These are phyloP conservation scores for Calephelis virginiensis DNA, from an alignment of 1,140 invertebrate genomes.

Conservation along the genomic window DNA sequence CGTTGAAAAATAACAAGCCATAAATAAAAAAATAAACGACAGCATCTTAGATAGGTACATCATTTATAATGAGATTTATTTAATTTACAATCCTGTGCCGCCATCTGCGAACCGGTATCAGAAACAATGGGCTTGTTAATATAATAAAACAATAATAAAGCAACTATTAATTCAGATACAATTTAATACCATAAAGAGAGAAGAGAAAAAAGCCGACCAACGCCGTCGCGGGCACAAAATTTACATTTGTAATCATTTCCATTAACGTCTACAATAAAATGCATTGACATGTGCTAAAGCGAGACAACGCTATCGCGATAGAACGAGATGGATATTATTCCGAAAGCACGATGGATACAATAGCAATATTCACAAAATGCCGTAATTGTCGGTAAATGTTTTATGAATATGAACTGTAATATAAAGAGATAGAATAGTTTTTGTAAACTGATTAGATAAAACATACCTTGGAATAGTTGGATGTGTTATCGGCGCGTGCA, in stretches of 20 bases:
- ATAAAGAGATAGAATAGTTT: constrained; percentile 29
- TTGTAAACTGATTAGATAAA: constrained; percentile 28
- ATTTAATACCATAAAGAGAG: constrained; percentile 74
- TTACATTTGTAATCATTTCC: constrained; percentile 77
- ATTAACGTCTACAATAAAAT: constrained; percentile 77
- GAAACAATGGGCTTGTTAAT: constrained; percentile 33
- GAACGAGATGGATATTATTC: constrained; percentile 47
- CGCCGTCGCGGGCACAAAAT: constrained; percentile 73
- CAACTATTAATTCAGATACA: constrained; percentile 65
- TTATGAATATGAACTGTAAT: constrained; percentile 41
- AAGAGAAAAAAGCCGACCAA: constrained; percentile 72
- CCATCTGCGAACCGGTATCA: constrained; percentile 20
- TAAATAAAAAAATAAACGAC: not conserved
- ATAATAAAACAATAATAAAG: constrained; percentile 47
- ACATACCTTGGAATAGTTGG: constrained; percentile 17
- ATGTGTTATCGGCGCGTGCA: constrained; percentile 54
- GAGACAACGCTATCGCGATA: constrained; percentile 54
- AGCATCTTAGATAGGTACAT: constrained; percentile 8
- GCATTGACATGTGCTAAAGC: constrained; percentile 67
- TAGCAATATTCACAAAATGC: constrained; percentile 43
- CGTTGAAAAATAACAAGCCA: constrained; percentile 6
- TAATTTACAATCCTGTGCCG: constrained; percentile 16
- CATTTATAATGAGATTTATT: constrained; percentile 19
- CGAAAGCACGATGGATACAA: constrained; percentile 57
- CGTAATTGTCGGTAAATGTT: constrained; percentile 31